Conservation (phyloP, 2,797 vertebrate genomes). For the Acanthurus tractus region DNA sequence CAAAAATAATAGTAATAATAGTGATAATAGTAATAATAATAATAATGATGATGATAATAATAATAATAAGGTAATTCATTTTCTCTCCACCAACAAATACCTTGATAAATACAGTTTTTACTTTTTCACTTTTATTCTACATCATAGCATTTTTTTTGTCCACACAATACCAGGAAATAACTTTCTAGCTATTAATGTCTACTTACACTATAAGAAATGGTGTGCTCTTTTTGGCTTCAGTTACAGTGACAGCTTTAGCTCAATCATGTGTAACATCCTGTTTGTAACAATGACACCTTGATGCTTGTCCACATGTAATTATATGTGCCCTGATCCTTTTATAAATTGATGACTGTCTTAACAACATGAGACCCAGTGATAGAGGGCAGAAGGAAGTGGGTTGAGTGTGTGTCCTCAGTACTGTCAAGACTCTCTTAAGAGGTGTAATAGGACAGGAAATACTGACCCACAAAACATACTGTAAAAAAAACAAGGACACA, state of each 20-base stretch:
- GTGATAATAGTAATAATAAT: no score
- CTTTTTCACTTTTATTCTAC: no score
- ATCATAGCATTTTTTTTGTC: no score
- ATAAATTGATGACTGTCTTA: slow-evolving; percentile 25
- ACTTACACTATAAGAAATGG: not conserved
- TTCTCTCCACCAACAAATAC: no score
- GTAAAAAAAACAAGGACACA: not conserved
- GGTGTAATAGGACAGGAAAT: not conserved
- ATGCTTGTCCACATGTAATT: not conserved
- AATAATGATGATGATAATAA: no score
- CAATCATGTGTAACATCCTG: not conserved
- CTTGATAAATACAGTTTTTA: no score
- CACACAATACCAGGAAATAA: not conserved
- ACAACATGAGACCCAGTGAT: not conserved
- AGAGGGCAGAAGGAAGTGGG: not conserved
- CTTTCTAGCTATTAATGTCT: not conserved
- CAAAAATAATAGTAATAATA: no score
- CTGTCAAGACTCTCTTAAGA: not conserved
- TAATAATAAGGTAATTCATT: no score
- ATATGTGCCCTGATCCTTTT: slow-evolving; percentile 4
- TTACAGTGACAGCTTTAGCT: not conserved
- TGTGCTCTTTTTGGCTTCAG: no score
- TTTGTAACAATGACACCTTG: not conserved
- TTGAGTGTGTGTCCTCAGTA: not conserved
- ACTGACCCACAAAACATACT: not conserved